Evolutionary conservation across 1,140 invertebrate species (phyloP).

Genomic region (Littorina saxatilis): DNA sequence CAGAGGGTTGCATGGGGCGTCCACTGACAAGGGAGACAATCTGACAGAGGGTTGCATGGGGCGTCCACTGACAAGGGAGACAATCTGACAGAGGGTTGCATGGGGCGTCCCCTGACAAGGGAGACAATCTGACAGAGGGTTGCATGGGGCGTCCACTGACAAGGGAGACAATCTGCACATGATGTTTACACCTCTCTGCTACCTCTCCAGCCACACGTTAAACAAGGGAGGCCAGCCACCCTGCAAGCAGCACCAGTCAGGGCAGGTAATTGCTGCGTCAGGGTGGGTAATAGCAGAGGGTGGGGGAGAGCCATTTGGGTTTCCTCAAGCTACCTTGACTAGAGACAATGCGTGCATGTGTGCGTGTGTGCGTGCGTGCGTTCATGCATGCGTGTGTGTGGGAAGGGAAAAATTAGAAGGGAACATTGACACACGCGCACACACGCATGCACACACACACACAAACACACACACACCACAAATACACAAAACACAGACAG

Average conservation of each 20-base stretch:
- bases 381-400: background rate
- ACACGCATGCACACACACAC: no score
- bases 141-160: background rate
- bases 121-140: no score
- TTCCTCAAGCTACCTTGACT: background rate
- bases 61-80: no score
- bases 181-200: constrained; percentile 29
- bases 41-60: no score
- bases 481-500: no score
- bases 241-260: background rate
- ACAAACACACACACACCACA: no score
- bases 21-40: no score
- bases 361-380: constrained; percentile 10
- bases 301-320: background rate
- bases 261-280: background rate
- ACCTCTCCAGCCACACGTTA: background rate
- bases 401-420: no score
- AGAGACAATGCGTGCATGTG: background rate
- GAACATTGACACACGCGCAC: no score
- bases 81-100: no score
- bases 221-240: background rate
- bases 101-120: no score
- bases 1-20: no score
- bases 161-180: background rate
- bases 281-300: background rate